Percentiles rank a stretch among this genome's conserved stretches.
phyloP scores from a whole-genome alignment of 2,888 invertebrate genomes.

The Ypsolopha sequella region DNA sequence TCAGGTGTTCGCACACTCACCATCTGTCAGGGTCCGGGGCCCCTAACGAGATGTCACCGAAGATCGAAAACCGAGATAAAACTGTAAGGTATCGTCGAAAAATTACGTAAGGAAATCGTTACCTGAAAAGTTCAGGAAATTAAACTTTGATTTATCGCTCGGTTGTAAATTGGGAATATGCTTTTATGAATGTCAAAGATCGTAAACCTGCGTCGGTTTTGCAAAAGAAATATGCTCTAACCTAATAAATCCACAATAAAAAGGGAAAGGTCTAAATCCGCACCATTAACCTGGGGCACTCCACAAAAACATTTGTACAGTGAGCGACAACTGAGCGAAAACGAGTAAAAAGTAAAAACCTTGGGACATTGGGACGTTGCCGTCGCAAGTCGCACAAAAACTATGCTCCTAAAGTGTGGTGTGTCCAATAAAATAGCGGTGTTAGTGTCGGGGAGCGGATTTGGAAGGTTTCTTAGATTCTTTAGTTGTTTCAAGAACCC shows the following conservation, averaged over 20 bases:
- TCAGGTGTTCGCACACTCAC: background rate
- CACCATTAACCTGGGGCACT: background rate
- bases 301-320: constrained; percentile 17
- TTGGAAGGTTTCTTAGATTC: background rate
- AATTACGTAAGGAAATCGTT: background rate
- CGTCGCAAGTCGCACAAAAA: constrained; percentile 15
- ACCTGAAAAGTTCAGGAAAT: background rate
- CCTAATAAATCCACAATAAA: constrained; percentile 3
- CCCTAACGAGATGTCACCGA: background rate
- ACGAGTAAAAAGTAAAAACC: constrained; percentile 8
- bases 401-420: background rate
- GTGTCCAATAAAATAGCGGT: background rate
- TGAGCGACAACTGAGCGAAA: background rate
- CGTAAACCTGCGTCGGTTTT: background rate
- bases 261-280: background rate
- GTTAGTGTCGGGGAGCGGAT: background rate
- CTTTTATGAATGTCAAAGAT: background rate
- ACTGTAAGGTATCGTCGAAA: background rate
- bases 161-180: background rate
- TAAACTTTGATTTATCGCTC: background rate
- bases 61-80: background rate
- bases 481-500: background rate
- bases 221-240: background rate
- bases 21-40: background rate
- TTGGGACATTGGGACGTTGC: constrained; percentile 1